Evolutionary conservation across 2,797 vertebrate species (phyloP).

Genomic region (Megalops cyprinoides): DNA sequence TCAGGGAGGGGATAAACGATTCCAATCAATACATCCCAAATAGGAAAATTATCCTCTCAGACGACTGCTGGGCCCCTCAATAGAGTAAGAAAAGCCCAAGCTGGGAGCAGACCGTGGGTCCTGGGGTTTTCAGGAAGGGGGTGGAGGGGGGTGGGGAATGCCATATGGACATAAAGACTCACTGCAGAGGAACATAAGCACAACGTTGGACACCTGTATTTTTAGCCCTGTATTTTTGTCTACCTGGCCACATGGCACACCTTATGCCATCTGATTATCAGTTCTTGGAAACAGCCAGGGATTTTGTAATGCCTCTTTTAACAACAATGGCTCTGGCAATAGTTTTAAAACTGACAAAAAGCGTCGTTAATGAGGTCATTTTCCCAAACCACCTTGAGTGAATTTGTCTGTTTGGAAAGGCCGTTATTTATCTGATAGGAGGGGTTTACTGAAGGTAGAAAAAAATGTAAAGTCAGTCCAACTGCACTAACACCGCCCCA

Average conservation of each 20-base stretch:
- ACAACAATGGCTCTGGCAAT: conserved; percentile 39
- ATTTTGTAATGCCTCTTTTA: background rate
- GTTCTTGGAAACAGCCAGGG: background rate
- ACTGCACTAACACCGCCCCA: too few species aligned
- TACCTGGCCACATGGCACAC: conserved; percentile 54
- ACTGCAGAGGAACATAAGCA: conserved; percentile 6
- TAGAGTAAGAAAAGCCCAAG: conserved; percentile 35
- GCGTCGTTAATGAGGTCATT: conserved; percentile 40
- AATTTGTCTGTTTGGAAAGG: conserved; percentile 68
- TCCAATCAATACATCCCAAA: conserved; percentile 85
- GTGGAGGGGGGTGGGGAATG: background rate
- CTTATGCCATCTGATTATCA: background rate
- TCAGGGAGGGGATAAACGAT: conserved; percentile 77
- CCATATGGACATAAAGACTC: conserved; percentile 12
- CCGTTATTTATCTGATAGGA: conserved; percentile 42
- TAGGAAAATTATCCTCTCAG: conserved; percentile 86
- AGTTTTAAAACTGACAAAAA: conserved; percentile 53
- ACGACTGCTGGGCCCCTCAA: conserved; percentile 75
- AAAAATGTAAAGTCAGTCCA: conserved; percentile 9
- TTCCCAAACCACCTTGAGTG: conserved; percentile 52
- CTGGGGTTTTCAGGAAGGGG: background rate
- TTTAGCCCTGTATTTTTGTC: conserved; percentile 43
- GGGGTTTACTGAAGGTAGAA: conserved; percentile 8
- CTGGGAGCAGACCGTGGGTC: background rate
- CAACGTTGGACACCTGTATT: conserved; percentile 58